Conservation (phyloP, 2,888 invertebrate genomes). For the Dasysyrphus tricinctus region DNA sequence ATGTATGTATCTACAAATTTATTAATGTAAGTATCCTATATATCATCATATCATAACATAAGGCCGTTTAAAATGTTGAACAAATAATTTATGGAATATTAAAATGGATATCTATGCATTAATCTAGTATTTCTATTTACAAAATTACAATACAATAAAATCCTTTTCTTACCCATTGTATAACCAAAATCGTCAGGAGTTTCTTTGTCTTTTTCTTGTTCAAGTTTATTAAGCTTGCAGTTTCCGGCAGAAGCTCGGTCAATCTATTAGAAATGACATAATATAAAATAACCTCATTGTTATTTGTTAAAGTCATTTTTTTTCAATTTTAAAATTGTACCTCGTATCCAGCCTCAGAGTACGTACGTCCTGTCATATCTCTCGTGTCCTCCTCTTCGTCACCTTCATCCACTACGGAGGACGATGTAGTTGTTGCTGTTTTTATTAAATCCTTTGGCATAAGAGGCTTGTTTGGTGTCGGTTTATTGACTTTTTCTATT, state of each 20-base stretch:
- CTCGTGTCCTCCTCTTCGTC: constrained; percentile 90
- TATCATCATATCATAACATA: too few species aligned
- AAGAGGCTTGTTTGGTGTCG: constrained; percentile 77
- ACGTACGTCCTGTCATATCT: constrained; percentile 91
- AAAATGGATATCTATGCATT: too few species aligned
- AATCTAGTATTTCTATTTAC: too few species aligned
- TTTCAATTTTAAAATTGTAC: constrained; percentile 80
- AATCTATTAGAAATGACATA: constrained; percentile 85
- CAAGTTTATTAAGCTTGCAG: constrained; percentile 90
- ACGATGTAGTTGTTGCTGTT: constrained; percentile 18
- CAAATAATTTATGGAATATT: too few species aligned
- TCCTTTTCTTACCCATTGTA: constrained; percentile 90
- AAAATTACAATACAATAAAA: not conserved
- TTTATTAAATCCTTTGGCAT: constrained; percentile 76
- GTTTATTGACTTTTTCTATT: not conserved
- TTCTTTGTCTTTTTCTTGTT: constrained; percentile 92
- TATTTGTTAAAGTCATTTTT: not conserved
- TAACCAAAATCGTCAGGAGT: constrained; percentile 96
- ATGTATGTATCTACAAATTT: too few species aligned
- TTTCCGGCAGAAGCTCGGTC: constrained; percentile 95
- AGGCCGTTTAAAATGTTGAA: too few species aligned
- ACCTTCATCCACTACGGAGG: constrained; percentile 79
- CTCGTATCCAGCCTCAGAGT: constrained; percentile 91
- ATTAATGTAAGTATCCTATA: too few species aligned
- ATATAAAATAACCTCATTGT: not conserved